Conservation (phyloP, 2,888 invertebrate genomes). For the Epinotia bilunana region DNA sequence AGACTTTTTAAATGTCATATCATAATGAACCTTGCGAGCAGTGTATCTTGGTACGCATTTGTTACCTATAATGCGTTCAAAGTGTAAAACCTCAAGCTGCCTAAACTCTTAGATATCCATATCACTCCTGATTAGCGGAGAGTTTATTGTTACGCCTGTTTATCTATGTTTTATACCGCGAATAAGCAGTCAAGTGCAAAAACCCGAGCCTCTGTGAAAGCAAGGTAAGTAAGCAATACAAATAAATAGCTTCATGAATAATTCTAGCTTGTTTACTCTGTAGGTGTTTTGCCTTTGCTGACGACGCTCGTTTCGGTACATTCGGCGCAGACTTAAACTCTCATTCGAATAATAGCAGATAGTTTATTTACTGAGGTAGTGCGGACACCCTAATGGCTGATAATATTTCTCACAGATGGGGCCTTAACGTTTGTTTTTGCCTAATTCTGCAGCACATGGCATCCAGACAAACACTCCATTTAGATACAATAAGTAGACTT, state of each 20-base stretch:
- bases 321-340: conserved; percentile 79
- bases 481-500: too few relatives aligned
- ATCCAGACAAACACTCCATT: background rate
- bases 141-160: conserved; percentile 26
- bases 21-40: background rate
- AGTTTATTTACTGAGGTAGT: conserved; percentile 71
- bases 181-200: conserved; percentile 54
- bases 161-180: conserved; percentile 39
- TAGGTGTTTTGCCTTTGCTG: conserved; percentile 65
- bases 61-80: background rate
- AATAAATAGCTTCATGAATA: conserved; percentile 82
- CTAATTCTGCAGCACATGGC: conserved; percentile 46
- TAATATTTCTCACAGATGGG: conserved; percentile 72
- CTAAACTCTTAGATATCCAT: conserved; percentile 1
- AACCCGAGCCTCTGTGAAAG: conserved; percentile 53
- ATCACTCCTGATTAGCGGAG: conserved; percentile 23
- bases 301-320: conserved; percentile 65
- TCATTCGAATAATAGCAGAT: conserved; percentile 74
- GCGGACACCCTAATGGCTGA: conserved; percentile 64
- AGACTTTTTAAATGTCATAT: too few relatives aligned
- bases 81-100: background rate
- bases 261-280: conserved; percentile 59
- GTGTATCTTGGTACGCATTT: background rate
- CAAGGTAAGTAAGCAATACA: conserved; percentile 77
- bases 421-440: conserved; percentile 58